Base-by-base conservation (phyloP, 2,113 vertebrate genomes). In the Hypomesus transpacificus region DNA sequence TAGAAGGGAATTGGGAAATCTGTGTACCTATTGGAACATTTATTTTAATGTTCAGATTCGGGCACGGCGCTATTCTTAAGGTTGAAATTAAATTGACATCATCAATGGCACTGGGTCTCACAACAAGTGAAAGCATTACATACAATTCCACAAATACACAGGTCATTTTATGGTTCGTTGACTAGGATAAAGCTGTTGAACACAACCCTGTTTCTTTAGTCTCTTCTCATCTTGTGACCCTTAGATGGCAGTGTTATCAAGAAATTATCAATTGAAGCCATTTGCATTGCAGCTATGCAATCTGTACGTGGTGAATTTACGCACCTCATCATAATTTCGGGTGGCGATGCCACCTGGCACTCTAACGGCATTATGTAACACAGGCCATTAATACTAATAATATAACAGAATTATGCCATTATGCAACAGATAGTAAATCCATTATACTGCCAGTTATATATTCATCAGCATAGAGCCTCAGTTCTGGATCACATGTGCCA, bases 311-410 rank as follows among this genome's bases (percentile, higher is more conserved):
- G 80, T 60, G 73, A 74, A 77, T 70, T 78, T 69, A 71, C 22
- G 17, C 17, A 24, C 20, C 80, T 82, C 63, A 66, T 77, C 51
- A n/a, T 71, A 34, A 69, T 76, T 73, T 78, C 76, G 73, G 71
- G 1, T 80, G 80, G 67, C 78, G 70, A 73, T 74, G 77, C 31
- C 61, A 39, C 61, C 61, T 68, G 75, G 75, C 78, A 82, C 17
- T 28, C 24, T 76, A 79, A 39, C 63, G 34, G 34, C n/a, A 71
- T 85, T 85, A 73, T 76, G 74, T 87, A 84, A 87, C 39, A 61
- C 53, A 68, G 7, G 3, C 16, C 26, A 61, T 17, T 63, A 28
- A 17, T 63, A 34, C 17, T 63, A 39, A 31, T 63, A 31, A 18
- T n/a, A n/a, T 63, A 26, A 18, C 26, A 63, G 1, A 31, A 34